These are phyloP conservation scores for Bombus breviceps DNA, from an alignment of 1,140 invertebrate species.

Conservation along the genomic window DNA sequence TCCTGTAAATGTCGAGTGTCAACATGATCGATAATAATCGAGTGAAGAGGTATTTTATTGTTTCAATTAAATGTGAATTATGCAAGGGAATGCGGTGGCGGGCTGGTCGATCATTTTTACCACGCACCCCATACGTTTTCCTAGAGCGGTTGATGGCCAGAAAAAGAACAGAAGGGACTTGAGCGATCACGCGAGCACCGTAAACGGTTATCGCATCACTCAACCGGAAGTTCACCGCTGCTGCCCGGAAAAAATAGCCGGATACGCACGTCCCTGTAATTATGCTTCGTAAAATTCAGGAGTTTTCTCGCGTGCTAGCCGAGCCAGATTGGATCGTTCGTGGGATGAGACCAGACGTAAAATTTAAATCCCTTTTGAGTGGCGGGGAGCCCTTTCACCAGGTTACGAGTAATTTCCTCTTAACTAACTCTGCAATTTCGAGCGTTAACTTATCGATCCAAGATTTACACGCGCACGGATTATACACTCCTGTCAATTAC, in stretches of 20 bases:
- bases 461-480: not conserved
- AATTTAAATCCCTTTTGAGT: constrained; percentile 26
- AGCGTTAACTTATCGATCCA: constrained; percentile 11
- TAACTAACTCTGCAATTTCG: not conserved
- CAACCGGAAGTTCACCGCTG: constrained; percentile 47
- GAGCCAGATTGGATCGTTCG: not conserved
- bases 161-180: constrained; percentile 8
- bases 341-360: constrained; percentile 38
- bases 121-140: constrained; percentile 25
- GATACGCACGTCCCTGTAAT: constrained; percentile 47
- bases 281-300: constrained; percentile 52
- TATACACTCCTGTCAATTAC: no score
- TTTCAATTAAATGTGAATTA: constrained; percentile 26
- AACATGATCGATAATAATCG: not conserved
- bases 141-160: constrained; percentile 32
- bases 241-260: constrained; percentile 50
- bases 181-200: constrained; percentile 57
- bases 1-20: not conserved
- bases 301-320: constrained; percentile 29
- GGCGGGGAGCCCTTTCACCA: not conserved
- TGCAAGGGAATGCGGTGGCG: constrained; percentile 1
- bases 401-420: constrained; percentile 8
- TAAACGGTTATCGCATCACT: constrained; percentile 64
- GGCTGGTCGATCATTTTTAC: constrained; percentile 33
- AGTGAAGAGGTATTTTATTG: no score